Percentiles rank a stretch among this genome's conserved stretches.
Conservation (phyloP, 2,888 invertebrate genomes). For the Idaea straminata region DNA sequence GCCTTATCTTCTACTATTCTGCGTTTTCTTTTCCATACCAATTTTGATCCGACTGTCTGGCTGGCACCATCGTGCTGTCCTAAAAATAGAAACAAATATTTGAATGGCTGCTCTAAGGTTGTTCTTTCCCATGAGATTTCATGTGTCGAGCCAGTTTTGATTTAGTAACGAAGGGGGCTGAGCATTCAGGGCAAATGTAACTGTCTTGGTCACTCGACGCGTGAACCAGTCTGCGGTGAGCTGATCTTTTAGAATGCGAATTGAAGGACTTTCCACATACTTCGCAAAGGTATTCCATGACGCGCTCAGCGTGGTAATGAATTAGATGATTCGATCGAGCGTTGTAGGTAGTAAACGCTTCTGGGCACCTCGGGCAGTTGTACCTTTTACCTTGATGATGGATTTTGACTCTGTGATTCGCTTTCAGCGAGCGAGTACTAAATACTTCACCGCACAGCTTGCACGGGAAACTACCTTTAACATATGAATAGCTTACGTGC, state of each 20-base stretch:
- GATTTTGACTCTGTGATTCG: conserved; percentile 53
- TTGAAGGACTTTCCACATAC: conserved; percentile 55
- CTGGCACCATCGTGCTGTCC: conserved; percentile 36
- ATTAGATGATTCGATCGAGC: conserved; percentile 61
- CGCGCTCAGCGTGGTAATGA: conserved; percentile 53
- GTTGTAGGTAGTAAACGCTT: conserved; percentile 62
- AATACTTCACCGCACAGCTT: conserved; percentile 56
- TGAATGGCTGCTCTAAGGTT: conserved; percentile 14
- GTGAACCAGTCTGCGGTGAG: conserved; percentile 52
- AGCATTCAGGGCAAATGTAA: conserved; percentile 50
- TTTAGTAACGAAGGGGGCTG: conserved; percentile 45
- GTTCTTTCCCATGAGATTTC: conserved; percentile 38
- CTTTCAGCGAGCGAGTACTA: conserved; percentile 55
- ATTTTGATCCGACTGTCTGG: conserved; percentile 31
- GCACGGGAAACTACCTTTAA: conserved; percentile 62
- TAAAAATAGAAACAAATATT: conserved; percentile 43
- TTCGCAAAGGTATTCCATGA: conserved; percentile 49
- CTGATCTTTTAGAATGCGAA: conserved; percentile 57
- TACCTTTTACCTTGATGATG: conserved; percentile 63
- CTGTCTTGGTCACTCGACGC: conserved; percentile 37
- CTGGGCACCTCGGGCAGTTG: conserved; percentile 63
- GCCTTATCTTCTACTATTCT: conserved; percentile 44
- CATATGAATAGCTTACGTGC: conserved; percentile 33
- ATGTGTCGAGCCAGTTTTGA: conserved; percentile 52
- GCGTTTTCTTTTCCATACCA: conserved; percentile 51